Evolutionary conservation across 2,797 vertebrate species (phyloP), one percentile per base, ranked within the genome.

Genomic region (Macropus fuliginosus): DNA sequence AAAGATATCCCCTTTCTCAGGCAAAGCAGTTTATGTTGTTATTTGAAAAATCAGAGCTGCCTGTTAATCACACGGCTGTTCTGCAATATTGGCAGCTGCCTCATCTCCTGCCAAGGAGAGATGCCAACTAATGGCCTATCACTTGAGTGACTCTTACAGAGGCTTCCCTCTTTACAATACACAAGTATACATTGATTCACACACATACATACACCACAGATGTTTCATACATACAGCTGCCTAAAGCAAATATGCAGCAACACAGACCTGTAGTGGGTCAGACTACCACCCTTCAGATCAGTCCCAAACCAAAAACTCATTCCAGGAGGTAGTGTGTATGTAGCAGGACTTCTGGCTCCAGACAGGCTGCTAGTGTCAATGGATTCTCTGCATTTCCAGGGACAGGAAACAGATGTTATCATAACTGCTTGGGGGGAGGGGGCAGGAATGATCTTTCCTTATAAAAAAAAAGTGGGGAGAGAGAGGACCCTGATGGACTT

Each of bases 331-430:
- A 0, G 97, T 97, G 96, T 97, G 96, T 97, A 55, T 87, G 94
- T 56, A 90, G 93, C 6, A 91, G 21, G 50, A 87, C 66, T 96
- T 92, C 94, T 94, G 91, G 87, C 46, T 29, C 91, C 94, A 97
- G 95, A 96, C 93, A 97, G 90, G 16, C 55, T 50, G 92, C 95
- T 6, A 0, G 90, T 54, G 98, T 95, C 97, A 95, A 94, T 92
- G 91, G 96, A 97, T 96, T 97, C 97, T 91, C 52, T 92, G 56
- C 94, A 96, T 96, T 97, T 97, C 96, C 97, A 98, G 97, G 97
- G 97, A 98, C 98, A 97, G 95, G 97, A 98, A 98, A 96, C 98
- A 98, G 97, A 98, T 98, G 98, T 95, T 98, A 94, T 97, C 92
- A 55, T 97, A 98, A 98, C 98, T 96, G 97, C n/a, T 31, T 87